Evolutionary conservation across 2,113 vertebrate species (phyloP).

Genomic region (Otolemur garnettii): DNA sequence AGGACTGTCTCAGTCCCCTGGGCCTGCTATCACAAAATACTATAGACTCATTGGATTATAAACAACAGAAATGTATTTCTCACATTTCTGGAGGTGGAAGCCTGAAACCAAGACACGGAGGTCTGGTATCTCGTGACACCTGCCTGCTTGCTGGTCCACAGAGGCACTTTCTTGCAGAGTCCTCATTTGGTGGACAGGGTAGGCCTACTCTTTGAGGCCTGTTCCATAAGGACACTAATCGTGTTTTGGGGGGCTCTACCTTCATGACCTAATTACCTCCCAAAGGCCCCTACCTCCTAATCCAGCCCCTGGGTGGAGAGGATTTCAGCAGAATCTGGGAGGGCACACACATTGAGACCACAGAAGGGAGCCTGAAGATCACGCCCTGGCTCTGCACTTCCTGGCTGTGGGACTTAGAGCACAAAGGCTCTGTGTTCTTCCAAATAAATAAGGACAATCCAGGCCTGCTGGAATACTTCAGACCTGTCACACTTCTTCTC

Average conservation of each 20-base stretch:
- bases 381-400: background rate
- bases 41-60: too few species aligned
- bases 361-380: background rate
- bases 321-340: background rate
- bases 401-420: background rate
- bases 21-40: background rate
- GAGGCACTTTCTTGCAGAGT: background rate
- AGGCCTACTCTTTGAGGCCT: too few species aligned
- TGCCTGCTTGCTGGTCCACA: background rate
- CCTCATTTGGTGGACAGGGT: background rate
- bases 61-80: background rate
- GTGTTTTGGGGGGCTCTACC: background rate
- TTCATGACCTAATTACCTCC: background rate
- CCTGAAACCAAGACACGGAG: too few species aligned
- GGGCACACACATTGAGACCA: too few species aligned
- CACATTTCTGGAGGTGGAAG: background rate
- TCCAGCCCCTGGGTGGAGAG: background rate
- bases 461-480: background rate
- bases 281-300: background rate
- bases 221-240: background rate
- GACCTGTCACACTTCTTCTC: background rate
- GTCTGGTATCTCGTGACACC: background rate
- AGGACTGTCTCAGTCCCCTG: background rate
- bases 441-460: background rate
- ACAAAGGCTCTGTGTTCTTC: background rate